Evolutionary conservation across 2,113 vertebrate species (phyloP).

Genomic region (Chionis minor): DNA sequence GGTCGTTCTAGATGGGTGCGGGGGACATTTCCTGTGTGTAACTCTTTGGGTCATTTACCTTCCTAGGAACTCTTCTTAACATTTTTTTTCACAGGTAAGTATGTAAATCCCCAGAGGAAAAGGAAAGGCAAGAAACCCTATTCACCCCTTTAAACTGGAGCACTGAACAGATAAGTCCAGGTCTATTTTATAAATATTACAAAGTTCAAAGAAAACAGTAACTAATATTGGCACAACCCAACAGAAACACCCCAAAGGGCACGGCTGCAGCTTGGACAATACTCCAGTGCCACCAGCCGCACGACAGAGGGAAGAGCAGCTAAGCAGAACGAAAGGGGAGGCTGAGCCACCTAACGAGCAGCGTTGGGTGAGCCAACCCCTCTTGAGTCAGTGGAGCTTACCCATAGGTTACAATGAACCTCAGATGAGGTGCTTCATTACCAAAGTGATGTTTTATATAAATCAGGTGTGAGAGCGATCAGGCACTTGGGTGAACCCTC

Average conservation of each 20-base stretch:
- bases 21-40: neutral
- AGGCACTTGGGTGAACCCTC: neutral
- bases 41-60: neutral
- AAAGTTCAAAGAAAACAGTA: neutral
- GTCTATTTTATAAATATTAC: neutral
- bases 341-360: neutral
- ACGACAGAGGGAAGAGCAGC: neutral
- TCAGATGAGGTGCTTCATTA: neutral
- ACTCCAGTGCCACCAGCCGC: conserved; percentile 5
- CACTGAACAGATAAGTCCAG: neutral
- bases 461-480: neutral
- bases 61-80: neutral
- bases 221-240: neutral
- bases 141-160: neutral
- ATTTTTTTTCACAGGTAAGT: neutral
- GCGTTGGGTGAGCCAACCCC: neutral
- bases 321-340: rapidly evolving
- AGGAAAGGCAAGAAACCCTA: neutral
- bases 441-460: neutral
- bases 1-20: neutral
- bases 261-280: neutral
- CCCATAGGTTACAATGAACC: rapidly evolving
- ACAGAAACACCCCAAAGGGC: neutral
- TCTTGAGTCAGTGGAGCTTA: neutral
- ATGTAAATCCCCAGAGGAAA: neutral